Percentiles rank a stretch among this genome's conserved stretches.
Conservation (phyloP, 2,797 vertebrate genomes). For the Chiloscyllium punctatum region DNA sequence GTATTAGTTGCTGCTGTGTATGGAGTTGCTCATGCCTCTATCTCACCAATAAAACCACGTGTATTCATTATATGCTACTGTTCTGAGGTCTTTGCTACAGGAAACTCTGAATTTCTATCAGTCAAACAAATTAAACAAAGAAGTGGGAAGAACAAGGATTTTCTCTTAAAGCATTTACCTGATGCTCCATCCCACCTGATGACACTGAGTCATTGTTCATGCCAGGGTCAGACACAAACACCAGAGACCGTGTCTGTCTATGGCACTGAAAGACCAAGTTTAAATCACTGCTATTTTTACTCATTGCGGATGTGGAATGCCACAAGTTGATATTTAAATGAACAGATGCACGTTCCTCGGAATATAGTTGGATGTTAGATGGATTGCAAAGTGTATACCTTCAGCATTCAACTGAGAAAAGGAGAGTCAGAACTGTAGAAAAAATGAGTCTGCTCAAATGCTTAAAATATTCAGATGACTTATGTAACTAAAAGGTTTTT, state of each 20-base stretch:
- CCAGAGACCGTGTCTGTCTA: not conserved
- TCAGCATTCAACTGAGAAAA: not conserved
- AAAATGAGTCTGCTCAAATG: not conserved
- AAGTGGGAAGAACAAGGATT: not conserved
- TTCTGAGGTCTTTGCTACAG: not conserved
- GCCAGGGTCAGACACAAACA: not conserved
- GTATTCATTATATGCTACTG: not conserved
- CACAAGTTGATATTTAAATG: not conserved
- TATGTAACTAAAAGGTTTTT: not conserved
- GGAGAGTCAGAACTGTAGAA: not conserved
- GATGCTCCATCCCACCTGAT: not conserved
- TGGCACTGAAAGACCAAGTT: not conserved
- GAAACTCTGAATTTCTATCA: not conserved
- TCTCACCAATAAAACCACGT: not conserved
- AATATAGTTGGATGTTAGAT: not conserved
- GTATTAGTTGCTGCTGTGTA: not conserved
- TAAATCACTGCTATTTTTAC: not conserved
- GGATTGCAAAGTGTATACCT: not conserved
- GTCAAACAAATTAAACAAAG: not conserved
- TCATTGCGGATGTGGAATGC: not conserved
- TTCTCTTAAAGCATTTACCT: not conserved
- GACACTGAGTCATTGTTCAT: not conserved
- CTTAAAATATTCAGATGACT: not conserved
- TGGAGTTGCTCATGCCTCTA: not conserved
- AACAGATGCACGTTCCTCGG: not conserved